phyloP scores from a whole-genome alignment of 2,113 vertebrate species.

The Globicephala melas region DNA sequence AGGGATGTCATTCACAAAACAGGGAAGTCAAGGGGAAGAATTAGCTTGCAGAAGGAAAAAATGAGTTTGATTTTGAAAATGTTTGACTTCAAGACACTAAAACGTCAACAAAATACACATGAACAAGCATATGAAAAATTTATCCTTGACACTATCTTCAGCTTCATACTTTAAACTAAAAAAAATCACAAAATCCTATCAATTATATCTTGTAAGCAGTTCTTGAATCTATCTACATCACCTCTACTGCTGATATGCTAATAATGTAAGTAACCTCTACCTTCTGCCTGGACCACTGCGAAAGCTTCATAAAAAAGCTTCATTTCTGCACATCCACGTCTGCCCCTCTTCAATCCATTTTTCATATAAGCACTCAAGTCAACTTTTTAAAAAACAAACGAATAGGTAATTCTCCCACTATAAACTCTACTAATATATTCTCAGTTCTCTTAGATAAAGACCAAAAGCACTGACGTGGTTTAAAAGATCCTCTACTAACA shows the following conservation, averaged over 20 bases:
- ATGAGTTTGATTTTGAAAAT: neutral
- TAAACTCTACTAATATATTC: neutral
- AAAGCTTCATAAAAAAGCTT: neutral
- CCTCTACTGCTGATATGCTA: neutral
- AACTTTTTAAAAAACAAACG: neutral
- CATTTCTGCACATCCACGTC: neutral
- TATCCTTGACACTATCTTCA: neutral
- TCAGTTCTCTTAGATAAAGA: neutral
- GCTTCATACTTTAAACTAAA: neutral
- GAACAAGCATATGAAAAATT: neutral
- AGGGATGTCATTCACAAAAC: neutral
- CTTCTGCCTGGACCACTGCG: neutral
- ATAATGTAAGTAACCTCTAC: neutral
- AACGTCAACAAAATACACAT: neutral
- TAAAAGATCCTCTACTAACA: neutral
- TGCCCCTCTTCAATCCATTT: neutral
- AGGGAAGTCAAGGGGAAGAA: neutral
- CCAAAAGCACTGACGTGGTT: neutral
- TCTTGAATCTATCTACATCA: neutral
- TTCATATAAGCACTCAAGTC: neutral
- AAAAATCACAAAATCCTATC: constrained; percentile 4
- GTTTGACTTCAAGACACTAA: neutral
- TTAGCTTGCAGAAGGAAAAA: neutral
- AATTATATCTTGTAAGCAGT: neutral
- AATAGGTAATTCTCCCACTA: neutral